A percentile compares a stretch with the other conserved stretches of the same genome.
These are phyloP conservation scores for Vanessa atalanta DNA, from an alignment of 1,140 invertebrate species.

Conservation along the genomic window DNA sequence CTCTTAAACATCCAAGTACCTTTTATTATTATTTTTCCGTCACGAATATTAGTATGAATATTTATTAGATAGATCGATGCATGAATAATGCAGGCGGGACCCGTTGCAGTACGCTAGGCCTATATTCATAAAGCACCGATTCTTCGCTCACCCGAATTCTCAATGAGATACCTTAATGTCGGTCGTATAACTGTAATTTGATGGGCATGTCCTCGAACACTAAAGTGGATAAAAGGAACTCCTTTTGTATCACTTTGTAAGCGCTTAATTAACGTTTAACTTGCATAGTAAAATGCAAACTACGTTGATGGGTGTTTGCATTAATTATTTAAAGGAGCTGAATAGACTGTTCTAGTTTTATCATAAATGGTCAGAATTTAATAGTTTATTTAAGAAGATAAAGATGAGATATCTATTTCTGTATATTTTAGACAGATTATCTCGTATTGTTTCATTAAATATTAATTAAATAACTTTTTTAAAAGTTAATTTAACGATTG, in stretches of 20 bases:
- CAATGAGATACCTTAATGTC: conserved; percentile 26
- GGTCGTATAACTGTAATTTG: conserved; percentile 31
- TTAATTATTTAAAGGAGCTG: conserved; percentile 3
- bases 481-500: too few species aligned
- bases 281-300: neutral
- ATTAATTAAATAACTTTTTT: too few species aligned
- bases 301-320: conserved; percentile 13
- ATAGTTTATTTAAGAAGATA: neutral
- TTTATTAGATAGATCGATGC: conserved; percentile 32
- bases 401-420: too few species aligned
- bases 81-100: conserved; percentile 32
- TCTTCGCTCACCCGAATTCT: conserved; percentile 25
- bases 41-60: conserved; percentile 35
- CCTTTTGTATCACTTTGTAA: conserved; percentile 30
- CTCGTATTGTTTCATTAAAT: too few species aligned
- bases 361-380: neutral
- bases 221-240: conserved; percentile 28
- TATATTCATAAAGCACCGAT: conserved; percentile 23
- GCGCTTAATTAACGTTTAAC: conserved; percentile 15
- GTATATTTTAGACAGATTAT: too few species aligned
- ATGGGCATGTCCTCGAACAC: conserved; percentile 22
- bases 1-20: conserved; percentile 24
- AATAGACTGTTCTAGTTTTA: conserved; percentile 4
- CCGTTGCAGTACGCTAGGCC: conserved; percentile 31
- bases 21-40: conserved; percentile 33